Conservation (phyloP, 2,797 vertebrate genomes). For the Amniataba percoides region DNA sequence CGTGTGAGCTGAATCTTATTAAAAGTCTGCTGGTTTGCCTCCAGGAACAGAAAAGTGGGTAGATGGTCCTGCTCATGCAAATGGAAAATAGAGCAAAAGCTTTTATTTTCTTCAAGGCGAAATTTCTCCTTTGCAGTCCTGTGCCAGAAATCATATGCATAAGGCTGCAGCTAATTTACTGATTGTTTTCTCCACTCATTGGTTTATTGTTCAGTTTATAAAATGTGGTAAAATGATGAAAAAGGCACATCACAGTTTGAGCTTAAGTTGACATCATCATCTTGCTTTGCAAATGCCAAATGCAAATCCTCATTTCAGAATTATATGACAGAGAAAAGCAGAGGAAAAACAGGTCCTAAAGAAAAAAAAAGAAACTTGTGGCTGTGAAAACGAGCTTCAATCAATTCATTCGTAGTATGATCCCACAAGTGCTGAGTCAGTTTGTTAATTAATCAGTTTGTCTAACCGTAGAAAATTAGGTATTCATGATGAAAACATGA, state of each 20-base stretch:
- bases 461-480: not conserved
- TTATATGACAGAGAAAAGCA: not conserved
- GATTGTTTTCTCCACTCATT: not conserved
- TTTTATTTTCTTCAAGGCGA: not conserved
- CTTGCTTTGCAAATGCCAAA: not conserved
- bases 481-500: not conserved
- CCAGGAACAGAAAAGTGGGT: not conserved
- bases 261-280: no score
- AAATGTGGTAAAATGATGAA: not conserved
- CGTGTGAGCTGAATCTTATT: not conserved
- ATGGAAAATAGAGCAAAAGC: not conserved
- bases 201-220: not conserved
- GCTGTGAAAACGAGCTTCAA: not conserved
- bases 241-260: not conserved
- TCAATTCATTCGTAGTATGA: not conserved
- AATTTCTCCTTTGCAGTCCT: no score
- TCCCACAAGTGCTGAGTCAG: not conserved
- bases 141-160: no score
- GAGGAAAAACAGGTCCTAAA: not conserved
- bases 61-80: not conserved
- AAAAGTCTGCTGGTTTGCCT: not conserved
- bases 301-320: not conserved
- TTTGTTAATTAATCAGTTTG: not conserved
- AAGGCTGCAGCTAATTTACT: not conserved
- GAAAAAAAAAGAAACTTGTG: not conserved